Conservation (phyloP, 2,888 invertebrate species). For the Drosophila sordidapex region DNA sequence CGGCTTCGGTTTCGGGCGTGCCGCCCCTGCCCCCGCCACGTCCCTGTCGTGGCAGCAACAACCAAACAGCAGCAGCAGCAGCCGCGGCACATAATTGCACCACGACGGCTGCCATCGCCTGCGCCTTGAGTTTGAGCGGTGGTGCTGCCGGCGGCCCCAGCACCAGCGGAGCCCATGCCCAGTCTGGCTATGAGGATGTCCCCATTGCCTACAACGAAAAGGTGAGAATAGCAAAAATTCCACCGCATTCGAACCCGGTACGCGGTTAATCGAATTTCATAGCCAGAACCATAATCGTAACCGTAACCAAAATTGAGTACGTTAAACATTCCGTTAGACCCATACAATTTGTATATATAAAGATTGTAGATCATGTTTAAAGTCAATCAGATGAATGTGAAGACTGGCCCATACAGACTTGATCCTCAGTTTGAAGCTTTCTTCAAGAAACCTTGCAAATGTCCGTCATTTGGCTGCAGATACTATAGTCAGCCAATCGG, state of each 20-base stretch:
- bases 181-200: conserved; percentile 86
- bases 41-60: conserved; percentile 85
- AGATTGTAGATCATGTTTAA: not conserved
- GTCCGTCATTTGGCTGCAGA: not conserved
- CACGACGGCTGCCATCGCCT: conserved; percentile 60
- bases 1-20: conserved; percentile 84
- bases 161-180: conserved; percentile 38
- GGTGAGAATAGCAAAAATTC: conserved; percentile 81
- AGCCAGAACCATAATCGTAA: not conserved
- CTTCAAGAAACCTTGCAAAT: not conserved
- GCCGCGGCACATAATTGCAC: conserved; percentile 63
- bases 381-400: not conserved
- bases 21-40: conserved; percentile 92
- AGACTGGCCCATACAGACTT: not conserved
- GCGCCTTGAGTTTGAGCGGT: conserved; percentile 53
- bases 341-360: not conserved
- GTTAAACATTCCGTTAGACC: not conserved
- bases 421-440: not conserved
- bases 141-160: conserved; percentile 50
- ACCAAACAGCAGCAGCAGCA: not conserved
- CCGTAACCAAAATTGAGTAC: not conserved
- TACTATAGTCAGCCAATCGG: no score
- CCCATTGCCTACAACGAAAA: conserved; percentile 97
- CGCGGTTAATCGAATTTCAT: not conserved
- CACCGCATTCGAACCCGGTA: not conserved